Evolutionary conservation across 2,797 vertebrate species (phyloP), one percentile per base, ranked within the genome.

Genomic region (Jordanella pulchra): DNA sequence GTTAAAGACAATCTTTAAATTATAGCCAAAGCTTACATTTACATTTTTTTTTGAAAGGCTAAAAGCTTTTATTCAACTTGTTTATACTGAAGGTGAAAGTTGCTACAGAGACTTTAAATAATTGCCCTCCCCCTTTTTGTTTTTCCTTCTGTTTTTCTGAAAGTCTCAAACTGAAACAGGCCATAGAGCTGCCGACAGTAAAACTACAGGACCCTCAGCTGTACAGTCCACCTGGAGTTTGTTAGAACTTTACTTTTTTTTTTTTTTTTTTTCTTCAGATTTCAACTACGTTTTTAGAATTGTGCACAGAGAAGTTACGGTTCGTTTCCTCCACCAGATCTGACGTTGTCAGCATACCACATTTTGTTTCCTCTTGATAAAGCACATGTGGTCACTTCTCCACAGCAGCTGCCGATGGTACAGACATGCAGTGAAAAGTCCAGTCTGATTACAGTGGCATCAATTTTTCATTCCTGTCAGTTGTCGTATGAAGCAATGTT

Each of bases 1-100:
- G 76, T 80, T 69, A 80, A 81, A 85, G 84, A 90, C 90, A 83
- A 89, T 89, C 85, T 28, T 84, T 86, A 77, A 79, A 80, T 84
- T 84, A 76, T 78, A 61, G 87, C 79, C 70, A 66, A 86, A 83
- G 60, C 32, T 69, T 73, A 60, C 78, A 65, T 86, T 84, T 73
- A 84, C 30, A 7, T 58, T 76, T 71, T 72, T 77, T 77, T 51
- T 64, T 72, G 72, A 86, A 79, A 55, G 67, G 66, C 56, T 76
- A 44, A 82, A 67, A 65, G 47, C 61, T 71, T 85, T 78, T 79
- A 4, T 65, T 69, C 44, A 14, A 25, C 17, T 60, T 75, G 67
- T 88, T 85, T 80, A 75, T 82, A 79, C 58, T 77, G 21, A 86
- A 81, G 63, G 67, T 75, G 68, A 77, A 70, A 18, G 71, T 27